Evolutionary conservation across 2,797 vertebrate genomes (phyloP), one percentile per base, ranked within the genome.

Genomic region (Xyrichtys novacula): DNA sequence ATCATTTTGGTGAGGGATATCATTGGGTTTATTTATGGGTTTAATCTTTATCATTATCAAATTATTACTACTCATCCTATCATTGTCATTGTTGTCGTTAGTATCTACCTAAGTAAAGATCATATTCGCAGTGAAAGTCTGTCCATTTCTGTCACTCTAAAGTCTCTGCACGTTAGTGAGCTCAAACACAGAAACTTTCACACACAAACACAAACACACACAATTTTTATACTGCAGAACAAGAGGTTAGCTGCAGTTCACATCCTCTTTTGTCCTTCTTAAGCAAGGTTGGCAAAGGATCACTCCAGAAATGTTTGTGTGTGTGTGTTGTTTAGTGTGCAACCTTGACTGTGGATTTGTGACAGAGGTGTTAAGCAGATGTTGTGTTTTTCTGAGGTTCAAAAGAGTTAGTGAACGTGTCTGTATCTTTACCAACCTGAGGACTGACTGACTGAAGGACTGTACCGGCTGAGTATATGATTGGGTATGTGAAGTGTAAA

Each of bases 211-310:
- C 42, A 44, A 19, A 43, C n/a, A 34, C 1, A 23, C 11, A 36
- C 20, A 8, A 20, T 47, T 55, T n/a, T 15, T 42, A 53, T 58
- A 32, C 22, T 28, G 26, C 44, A n/a, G 59, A 67, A 76, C 17
- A 20, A 58, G 31, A 73, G 58, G 60, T 76, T 16, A 72, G 25
- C 38, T 63, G 52, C 48, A 60, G 76, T 71, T 71, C 57, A 78
- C n/a, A 8, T 55, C 2, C 34, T 60, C 40, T 53, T 23, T 63
- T 68, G 53, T 71, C 67, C 66, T 65, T 72, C 60, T 50, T 31
- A 58, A 59, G 36, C 56, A 66, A 60, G 34, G 59, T 34, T 69
- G 34, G 28, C 52, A 67, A 47, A 71, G 16, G 17, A 65, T 81
- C 75, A 54, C 58, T 64, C 49, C 34, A 39, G 34, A 39, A 50